Evolutionary conservation across 2,797 vertebrate genomes (phyloP).

Genomic region (Percopsis omiscomaycus): DNA sequence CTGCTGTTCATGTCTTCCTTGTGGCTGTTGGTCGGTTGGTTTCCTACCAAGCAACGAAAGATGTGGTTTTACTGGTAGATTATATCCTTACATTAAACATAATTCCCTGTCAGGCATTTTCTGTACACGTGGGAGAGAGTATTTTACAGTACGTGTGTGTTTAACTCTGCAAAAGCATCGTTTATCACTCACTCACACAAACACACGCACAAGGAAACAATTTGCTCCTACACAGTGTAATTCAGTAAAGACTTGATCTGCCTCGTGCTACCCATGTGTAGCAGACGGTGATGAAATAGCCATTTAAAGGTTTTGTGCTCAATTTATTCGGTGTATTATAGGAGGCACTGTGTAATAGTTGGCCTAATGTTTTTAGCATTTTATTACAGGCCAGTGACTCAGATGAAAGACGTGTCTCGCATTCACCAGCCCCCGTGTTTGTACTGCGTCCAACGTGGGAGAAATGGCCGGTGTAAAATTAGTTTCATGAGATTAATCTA

Average conservation of each 20-base stretch:
- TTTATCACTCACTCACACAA: background rate
- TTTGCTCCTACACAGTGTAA: conserved; percentile 60
- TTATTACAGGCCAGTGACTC: conserved; percentile 39
- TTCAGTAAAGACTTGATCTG: conserved; percentile 51
- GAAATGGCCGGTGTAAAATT: conserved; percentile 20
- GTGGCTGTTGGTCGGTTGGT: conserved; percentile 34
- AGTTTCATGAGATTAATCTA: conserved; percentile 17
- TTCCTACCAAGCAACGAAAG: background rate
- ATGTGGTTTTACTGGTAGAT: conserved; percentile 40
- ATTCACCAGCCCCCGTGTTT: conserved; percentile 20
- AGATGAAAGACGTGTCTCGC: conserved; percentile 30
- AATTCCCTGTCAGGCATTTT: conserved; percentile 18
- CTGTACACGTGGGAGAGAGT: conserved; percentile 4
- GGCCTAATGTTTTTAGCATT: conserved; percentile 32
- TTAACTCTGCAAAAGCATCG: conserved; percentile 3
- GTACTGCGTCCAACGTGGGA: background rate
- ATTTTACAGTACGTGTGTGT: conserved; percentile 5
- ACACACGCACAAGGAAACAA: conserved; percentile 55
- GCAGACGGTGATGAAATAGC: conserved; percentile 55
- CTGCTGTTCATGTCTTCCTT: conserved; percentile 37
- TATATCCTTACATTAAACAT: conserved; percentile 46
- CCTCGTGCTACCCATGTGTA: conserved; percentile 48
- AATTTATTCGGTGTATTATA: conserved; percentile 57
- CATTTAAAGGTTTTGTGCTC: conserved; percentile 58
- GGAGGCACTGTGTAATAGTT: conserved; percentile 38